Evolutionary conservation across 2,113 vertebrate genomes (phyloP).

Genomic region (Oxyruncus cristatus): DNA sequence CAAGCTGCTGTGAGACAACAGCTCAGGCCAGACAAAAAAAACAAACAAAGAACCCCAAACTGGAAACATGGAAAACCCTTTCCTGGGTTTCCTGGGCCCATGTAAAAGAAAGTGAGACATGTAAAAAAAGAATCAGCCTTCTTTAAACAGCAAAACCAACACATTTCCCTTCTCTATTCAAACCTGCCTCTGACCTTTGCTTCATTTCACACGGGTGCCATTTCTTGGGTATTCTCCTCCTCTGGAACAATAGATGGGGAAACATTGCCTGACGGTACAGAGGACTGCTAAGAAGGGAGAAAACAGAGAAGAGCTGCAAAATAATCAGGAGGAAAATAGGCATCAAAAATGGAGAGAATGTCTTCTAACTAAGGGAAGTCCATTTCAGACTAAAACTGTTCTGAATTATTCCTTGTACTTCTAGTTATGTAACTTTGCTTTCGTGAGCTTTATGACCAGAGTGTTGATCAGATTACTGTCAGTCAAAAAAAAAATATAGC

Average conservation of each 20-base stretch:
- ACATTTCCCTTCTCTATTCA: neutral
- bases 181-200: neutral
- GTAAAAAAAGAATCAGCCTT: neutral
- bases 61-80: neutral
- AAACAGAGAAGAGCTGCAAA: neutral
- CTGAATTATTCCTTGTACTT: neutral
- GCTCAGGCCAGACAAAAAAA: neutral
- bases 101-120: neutral
- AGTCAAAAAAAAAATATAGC: neutral
- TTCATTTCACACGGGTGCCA: neutral
- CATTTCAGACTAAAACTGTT: neutral
- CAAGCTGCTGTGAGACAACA: neutral
- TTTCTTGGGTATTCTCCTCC: neutral
- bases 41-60: neutral
- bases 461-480: neutral
- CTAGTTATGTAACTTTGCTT: neutral
- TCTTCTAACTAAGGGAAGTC: neutral
- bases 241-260: neutral
- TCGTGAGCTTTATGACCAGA: neutral
- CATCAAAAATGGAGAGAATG: neutral
- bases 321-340: neutral
- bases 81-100: neutral
- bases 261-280: neutral
- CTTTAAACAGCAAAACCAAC: neutral
- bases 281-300: neutral